These are phyloP conservation scores for Emydocephalus ijimae DNA, from an alignment of 2,113 vertebrate species.

Conservation along the genomic window DNA sequence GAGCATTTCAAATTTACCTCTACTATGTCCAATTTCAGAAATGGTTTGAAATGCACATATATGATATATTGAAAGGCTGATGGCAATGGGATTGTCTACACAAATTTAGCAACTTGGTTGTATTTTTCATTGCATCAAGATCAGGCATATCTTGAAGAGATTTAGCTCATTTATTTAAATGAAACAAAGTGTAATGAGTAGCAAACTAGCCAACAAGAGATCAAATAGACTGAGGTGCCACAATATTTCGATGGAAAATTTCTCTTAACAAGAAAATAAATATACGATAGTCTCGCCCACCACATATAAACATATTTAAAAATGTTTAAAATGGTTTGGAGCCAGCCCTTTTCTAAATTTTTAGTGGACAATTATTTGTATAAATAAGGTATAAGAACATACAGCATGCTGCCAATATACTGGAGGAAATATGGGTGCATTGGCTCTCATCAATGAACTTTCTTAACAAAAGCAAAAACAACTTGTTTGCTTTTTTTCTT, in stretches of 20 bases:
- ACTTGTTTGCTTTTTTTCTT: background rate
- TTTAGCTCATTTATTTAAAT: background rate
- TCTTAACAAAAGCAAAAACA: background rate
- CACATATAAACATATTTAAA: slow-evolving; percentile 8
- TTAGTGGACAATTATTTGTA: slow-evolving; percentile 11
- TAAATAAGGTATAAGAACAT: background rate
- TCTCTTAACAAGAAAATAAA: slow-evolving; percentile 12
- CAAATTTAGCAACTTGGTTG: background rate
- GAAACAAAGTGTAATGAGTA: background rate
- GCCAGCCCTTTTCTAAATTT: background rate
- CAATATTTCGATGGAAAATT: slow-evolving; percentile 1
- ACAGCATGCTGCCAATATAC: background rate
- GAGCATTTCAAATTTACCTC: background rate
- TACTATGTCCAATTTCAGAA: background rate
- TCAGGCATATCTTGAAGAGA: slow-evolving; percentile 25
- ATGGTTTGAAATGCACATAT: background rate
- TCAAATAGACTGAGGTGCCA: background rate
- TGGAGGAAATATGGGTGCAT: background rate
- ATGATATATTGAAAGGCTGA: background rate
- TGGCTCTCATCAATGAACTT: background rate
- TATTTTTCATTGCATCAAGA: background rate
- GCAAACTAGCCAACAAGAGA: background rate
- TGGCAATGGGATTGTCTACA: background rate
- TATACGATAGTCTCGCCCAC: background rate
- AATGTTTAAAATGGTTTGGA: background rate